phyloP scores from a whole-genome alignment of 2,888 invertebrate species.

The Diarsia rubi region DNA sequence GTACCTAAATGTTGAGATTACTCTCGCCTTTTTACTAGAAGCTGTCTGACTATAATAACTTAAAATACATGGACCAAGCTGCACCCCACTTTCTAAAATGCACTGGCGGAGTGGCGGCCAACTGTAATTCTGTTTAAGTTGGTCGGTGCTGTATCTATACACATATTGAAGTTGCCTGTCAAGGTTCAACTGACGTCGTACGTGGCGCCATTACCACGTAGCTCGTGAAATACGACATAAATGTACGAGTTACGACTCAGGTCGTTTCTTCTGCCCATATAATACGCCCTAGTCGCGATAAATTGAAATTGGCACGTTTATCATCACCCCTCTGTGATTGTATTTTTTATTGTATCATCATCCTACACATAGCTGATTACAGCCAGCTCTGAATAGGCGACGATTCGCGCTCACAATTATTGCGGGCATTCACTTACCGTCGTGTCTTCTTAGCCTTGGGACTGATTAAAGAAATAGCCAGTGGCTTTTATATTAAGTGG shows the following conservation, averaged over 20 bases:
- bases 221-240: slow-evolving; percentile 85
- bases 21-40: not conserved
- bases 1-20: slow-evolving; percentile 1
- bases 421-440: slow-evolving; percentile 32
- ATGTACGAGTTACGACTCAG: slow-evolving; percentile 81
- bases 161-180: slow-evolving; percentile 68
- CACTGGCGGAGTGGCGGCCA: slow-evolving; percentile 19
- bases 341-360: slow-evolving; percentile 78
- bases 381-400: slow-evolving; percentile 49
- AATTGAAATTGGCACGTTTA: slow-evolving; percentile 85
- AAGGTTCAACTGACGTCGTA: slow-evolving; percentile 74
- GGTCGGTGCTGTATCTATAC: slow-evolving; percentile 55
- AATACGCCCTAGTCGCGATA: slow-evolving; percentile 81
- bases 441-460: slow-evolving; percentile 3
- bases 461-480: slow-evolving; percentile 32
- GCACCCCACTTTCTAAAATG: slow-evolving; percentile 35
- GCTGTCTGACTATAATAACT: not conserved
- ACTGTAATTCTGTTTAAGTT: slow-evolving; percentile 65
- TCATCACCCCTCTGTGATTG: slow-evolving; percentile 82
- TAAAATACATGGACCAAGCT: slow-evolving; percentile 14
- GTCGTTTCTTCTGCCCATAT: slow-evolving; percentile 80
- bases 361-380: slow-evolving; percentile 70
- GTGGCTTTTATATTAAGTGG: slow-evolving; percentile 1
- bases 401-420: slow-evolving; percentile 43
- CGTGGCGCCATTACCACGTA: slow-evolving; percentile 82